Conservation (phyloP, 2,797 vertebrate genomes). For the Phoxinus dragarum region DNA sequence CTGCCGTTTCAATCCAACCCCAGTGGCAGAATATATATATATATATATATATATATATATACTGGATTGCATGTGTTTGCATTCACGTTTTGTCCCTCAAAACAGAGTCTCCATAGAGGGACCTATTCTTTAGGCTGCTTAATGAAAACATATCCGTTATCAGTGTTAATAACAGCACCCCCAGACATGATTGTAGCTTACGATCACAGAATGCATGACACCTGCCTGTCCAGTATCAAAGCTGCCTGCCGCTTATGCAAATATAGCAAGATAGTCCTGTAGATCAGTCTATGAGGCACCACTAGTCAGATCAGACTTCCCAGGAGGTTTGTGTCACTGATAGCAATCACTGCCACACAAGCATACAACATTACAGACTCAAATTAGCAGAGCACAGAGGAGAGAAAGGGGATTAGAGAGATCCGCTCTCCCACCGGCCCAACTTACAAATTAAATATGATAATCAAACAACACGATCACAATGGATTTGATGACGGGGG, state of each 20-base stretch:
- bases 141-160: conserved; percentile 52
- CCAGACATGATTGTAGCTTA: conserved; percentile 46
- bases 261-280: conserved; percentile 51
- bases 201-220: conserved; percentile 56
- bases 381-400: conserved; percentile 76
- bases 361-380: conserved; percentile 87
- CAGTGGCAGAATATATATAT: background rate
- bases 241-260: conserved; percentile 59
- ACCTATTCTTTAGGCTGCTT: conserved; percentile 42
- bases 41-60: conserved; percentile 19
- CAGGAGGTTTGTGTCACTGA: conserved; percentile 58
- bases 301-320: conserved; percentile 43
- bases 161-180: conserved; percentile 44
- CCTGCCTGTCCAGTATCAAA: conserved; percentile 61
- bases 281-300: conserved; percentile 52
- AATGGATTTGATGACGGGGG: conserved; percentile 45
- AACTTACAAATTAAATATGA: conserved; percentile 85
- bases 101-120: conserved; percentile 18
- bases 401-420: conserved; percentile 90
- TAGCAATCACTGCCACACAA: conserved; percentile 58
- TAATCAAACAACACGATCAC: conserved; percentile 61
- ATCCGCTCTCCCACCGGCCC: conserved; percentile 64
- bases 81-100: background rate
- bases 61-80: background rate
- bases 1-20: background rate